Evolutionary conservation across 2,888 invertebrate genomes (phyloP).

Genomic region (Pecten maximus): DNA sequence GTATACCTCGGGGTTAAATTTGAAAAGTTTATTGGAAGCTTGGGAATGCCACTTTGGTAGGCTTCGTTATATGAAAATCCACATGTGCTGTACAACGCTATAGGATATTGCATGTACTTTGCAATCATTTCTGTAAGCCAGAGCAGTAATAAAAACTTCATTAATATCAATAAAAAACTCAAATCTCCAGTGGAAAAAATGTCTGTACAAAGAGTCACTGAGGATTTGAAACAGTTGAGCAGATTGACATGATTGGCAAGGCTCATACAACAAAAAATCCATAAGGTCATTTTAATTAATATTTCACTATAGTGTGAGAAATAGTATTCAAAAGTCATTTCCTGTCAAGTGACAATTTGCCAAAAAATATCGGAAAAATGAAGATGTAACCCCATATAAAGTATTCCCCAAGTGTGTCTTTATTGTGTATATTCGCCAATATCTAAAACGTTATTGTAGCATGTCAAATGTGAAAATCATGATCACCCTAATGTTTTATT

Average conservation of each 20-base stretch:
- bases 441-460: slow-evolving; percentile 13
- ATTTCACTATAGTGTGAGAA: background rate
- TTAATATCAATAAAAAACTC: background rate
- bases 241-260: background rate
- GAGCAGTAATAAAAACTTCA: background rate
- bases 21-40: background rate
- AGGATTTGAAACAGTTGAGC: background rate
- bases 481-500: slow-evolving; percentile 13
- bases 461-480: slow-evolving; percentile 20
- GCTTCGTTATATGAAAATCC: background rate
- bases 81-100: background rate
- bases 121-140: background rate
- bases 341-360: slow-evolving; percentile 10
- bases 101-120: background rate
- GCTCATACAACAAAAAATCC: background rate
- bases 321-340: background rate
- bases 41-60: background rate
- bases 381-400: background rate
- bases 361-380: background rate
- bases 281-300: slow-evolving; percentile 2
- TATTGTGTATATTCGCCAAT: background rate
- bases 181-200: background rate
- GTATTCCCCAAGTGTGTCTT: background rate
- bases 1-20: background rate
- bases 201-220: background rate